These are phyloP conservation scores for Monarcha castaneiventris DNA, from an alignment of 2,113 vertebrate species.

Conservation along the genomic window DNA sequence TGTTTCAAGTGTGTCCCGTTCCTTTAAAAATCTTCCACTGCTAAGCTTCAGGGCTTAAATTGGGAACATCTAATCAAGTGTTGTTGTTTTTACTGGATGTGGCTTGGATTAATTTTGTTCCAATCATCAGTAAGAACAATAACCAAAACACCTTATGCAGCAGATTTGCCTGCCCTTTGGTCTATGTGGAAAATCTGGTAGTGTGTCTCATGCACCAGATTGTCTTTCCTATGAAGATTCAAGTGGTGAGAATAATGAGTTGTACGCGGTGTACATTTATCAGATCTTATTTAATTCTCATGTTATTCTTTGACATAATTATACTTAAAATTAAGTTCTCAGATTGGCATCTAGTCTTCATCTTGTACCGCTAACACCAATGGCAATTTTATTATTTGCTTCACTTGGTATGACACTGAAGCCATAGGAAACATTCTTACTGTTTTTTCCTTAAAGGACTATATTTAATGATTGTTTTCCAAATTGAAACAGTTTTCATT, in stretches of 20 bases:
- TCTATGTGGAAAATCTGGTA: background rate
- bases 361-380: background rate
- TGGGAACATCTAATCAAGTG: background rate
- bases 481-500: background rate
- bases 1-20: background rate
- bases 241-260: background rate
- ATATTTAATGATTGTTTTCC: background rate
- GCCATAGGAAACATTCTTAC: background rate
- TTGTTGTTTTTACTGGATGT: slow-evolving; percentile 4
- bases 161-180: background rate
- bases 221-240: background rate
- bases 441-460: background rate
- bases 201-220: background rate
- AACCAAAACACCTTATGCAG: background rate
- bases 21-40: background rate
- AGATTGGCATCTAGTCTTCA: background rate
- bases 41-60: background rate
- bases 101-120: slow-evolving; percentile 4
- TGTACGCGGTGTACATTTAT: background rate
- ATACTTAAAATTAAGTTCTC: background rate
- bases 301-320: background rate
- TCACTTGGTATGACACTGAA: background rate
- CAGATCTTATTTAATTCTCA: background rate
- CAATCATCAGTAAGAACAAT: background rate
- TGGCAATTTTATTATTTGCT: background rate